These are phyloP conservation scores for Drosophila sordidula DNA, from an alignment of 2,888 invertebrate genomes.

Conservation along the genomic window DNA sequence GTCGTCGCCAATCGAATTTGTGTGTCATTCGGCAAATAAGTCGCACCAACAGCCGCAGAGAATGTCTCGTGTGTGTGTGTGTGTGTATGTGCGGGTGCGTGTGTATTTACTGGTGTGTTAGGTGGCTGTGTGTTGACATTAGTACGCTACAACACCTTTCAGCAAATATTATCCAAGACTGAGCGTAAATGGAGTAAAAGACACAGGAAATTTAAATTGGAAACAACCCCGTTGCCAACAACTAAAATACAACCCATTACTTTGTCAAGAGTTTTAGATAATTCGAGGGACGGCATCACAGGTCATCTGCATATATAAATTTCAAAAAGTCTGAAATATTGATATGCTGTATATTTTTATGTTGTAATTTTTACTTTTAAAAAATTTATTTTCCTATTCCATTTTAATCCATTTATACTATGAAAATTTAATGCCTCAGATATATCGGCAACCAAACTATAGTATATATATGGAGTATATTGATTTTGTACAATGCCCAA, in stretches of 20 bases:
- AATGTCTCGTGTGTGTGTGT: slow-evolving; percentile 7
- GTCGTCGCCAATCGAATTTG: slow-evolving; percentile 62
- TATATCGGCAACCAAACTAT: too few relatives aligned
- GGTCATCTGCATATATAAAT: too few relatives aligned
- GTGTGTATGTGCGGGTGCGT: slow-evolving; percentile 8
- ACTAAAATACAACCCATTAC: slow-evolving; percentile 1
- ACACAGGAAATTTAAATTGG: slow-evolving; percentile 29
- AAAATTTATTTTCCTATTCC: too few relatives aligned
- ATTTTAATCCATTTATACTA: too few relatives aligned
- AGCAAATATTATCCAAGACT: slow-evolving; percentile 23
- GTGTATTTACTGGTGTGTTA: not conserved
- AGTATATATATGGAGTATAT: too few relatives aligned
- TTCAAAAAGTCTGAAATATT: too few relatives aligned
- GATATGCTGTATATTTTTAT: too few relatives aligned
- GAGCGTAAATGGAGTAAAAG: slow-evolving; percentile 21
- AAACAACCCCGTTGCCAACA: slow-evolving; percentile 12
- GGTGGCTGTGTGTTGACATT: slow-evolving; percentile 19
- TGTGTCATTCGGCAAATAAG: slow-evolving; percentile 71
- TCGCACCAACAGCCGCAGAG: slow-evolving; percentile 28
- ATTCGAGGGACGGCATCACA: too few relatives aligned
- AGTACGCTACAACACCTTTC: slow-evolving; percentile 28
- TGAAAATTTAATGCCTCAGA: too few relatives aligned
- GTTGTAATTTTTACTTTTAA: too few relatives aligned
- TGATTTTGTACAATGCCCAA: too few relatives aligned
- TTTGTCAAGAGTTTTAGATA: not conserved